Percentiles rank a stretch among this genome's conserved stretches.
Conservation (phyloP, 2,797 vertebrate genomes). For the Acanthurus leucopareius region DNA sequence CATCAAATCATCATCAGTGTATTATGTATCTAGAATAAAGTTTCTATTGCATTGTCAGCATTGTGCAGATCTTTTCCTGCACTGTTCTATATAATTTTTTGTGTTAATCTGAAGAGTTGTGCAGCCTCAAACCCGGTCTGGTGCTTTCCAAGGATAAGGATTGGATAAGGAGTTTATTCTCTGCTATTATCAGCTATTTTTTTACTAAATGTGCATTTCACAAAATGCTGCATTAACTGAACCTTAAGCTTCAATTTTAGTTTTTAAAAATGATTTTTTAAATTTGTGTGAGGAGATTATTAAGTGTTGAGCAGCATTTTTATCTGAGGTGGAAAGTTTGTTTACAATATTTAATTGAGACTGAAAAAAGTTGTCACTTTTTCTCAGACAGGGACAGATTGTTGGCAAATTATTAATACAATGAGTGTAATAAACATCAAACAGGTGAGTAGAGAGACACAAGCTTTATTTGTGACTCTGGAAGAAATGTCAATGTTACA, state of each 20-base stretch:
- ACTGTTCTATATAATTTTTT: slow-evolving; percentile 2
- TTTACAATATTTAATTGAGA: slow-evolving; percentile 43
- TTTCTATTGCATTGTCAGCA: slow-evolving; percentile 6
- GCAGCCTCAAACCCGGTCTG: neutral
- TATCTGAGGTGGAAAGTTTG: slow-evolving; percentile 18
- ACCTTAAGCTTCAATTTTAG: neutral
- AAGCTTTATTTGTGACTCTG: slow-evolving; percentile 78
- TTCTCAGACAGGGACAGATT: neutral
- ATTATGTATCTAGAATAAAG: neutral
- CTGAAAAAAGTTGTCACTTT: neutral
- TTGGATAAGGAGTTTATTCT: slow-evolving; percentile 8
- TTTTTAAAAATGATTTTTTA: neutral
- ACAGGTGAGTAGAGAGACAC: slow-evolving; percentile 53
- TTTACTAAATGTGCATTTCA: slow-evolving; percentile 28
- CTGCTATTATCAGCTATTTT: neutral
- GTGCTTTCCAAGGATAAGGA: neutral
- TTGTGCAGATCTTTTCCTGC: neutral
- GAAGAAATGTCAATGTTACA: slow-evolving; percentile 69
- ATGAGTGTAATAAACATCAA: slow-evolving; percentile 57
- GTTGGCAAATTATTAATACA: slow-evolving; percentile 14
- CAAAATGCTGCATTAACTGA: slow-evolving; percentile 5
- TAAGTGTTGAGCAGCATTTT: neutral
- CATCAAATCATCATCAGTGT: slow-evolving; percentile 4
- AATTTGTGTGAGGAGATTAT: slow-evolving; percentile 4
- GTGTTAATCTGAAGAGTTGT: slow-evolving; percentile 12